Percentiles rank a stretch among this genome's conserved stretches.
phyloP scores from a whole-genome alignment of 1,140 invertebrate genomes.

The Saccostrea echinata region DNA sequence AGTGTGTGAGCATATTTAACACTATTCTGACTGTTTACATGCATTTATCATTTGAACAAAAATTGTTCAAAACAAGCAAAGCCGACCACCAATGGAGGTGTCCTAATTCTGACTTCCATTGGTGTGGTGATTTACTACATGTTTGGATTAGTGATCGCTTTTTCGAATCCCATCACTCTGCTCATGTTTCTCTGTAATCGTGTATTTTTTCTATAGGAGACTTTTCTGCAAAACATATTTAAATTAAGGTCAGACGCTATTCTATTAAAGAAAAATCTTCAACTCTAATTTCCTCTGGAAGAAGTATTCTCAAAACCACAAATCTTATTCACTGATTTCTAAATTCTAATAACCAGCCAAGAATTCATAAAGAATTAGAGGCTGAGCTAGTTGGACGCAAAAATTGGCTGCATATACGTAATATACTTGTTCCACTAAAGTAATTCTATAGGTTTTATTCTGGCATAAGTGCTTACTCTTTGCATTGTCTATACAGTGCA shows the following conservation, averaged over 20 bases:
- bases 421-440: not conserved
- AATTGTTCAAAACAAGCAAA: not conserved
- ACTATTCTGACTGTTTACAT: not conserved
- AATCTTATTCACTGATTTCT: constrained; percentile 2
- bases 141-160: not conserved
- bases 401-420: not conserved
- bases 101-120: not conserved
- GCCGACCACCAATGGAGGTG: not conserved
- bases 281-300: not conserved
- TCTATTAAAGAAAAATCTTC: not conserved
- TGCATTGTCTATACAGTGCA: not conserved
- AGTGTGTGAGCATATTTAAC: not conserved
- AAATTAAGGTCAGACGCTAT: not conserved
- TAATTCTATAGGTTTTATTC: not conserved
- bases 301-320: not conserved
- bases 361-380: not conserved
- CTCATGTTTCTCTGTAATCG: not conserved
- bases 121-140: not conserved
- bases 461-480: not conserved
- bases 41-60: not conserved
- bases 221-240: not conserved
- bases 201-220: not conserved
- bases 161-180: not conserved
- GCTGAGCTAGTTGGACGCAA: not conserved
- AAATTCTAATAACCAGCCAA: not conserved